Evolutionary conservation across 2,113 vertebrate species (phyloP), one percentile per base, ranked within the genome.

Genomic region (Uropsilus gracilis): DNA sequence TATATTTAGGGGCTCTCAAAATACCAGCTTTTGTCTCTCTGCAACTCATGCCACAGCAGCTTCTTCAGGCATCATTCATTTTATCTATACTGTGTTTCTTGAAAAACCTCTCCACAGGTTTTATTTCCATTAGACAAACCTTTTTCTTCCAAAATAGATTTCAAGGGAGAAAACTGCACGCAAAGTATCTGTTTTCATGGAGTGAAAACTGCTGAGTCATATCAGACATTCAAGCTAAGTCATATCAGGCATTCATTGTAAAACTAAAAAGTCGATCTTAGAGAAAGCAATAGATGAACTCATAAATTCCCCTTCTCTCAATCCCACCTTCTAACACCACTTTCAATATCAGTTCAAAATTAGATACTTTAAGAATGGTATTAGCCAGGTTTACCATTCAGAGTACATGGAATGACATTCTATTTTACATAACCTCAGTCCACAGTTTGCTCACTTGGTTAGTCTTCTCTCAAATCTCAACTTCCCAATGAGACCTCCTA

Each of bases 141-240:
- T 44, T 86, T 96, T 94, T 88, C 92, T 94, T 89, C 78, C 76
- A 94, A 84, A 89, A 88, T 72, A 89, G 59, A 92, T 78, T 81
- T 80, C 71, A 96, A 66, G 34, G 24, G 30, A 0, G 3, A 39
- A 69, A 77, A 61, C 86, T 20, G 22, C 53, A 61, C 22, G 18
- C 32, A 37, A 83, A 61, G 13, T 90, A 91, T 91, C 46, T 8
- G 24, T 73, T 95, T 90, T 78, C 83, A 94, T 2, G 34, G 39
- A 81, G 12, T 63, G 34, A 93, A 92, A 97, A 93, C 24, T 95
- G 95, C 91, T 90, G 76, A 80, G 92, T 97, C n/a, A n/a, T n/a
- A n/a, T n/a, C n/a, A n/a, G n/a, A n/a, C n/a, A n/a, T n/a, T n/a
- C n/a, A n/a, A n/a, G n/a, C n/a, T n/a, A n/a, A 50, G 50, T 53